These are phyloP conservation scores for Ferrisia virgata DNA, from an alignment of 2,888 invertebrate species.

Conservation along the genomic window DNA sequence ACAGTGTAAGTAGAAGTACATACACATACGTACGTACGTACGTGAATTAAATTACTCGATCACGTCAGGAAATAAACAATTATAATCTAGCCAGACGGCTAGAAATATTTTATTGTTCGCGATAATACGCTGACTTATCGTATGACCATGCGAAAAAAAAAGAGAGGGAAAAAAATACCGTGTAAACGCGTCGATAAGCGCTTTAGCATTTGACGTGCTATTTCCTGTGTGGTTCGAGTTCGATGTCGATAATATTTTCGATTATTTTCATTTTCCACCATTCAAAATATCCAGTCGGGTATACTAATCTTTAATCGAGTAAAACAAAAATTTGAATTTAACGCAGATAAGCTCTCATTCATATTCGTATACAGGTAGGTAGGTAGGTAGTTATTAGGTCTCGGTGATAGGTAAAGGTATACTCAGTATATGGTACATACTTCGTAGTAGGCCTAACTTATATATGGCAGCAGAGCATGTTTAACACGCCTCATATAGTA, in stretches of 20 bases:
- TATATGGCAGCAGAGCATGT: no score
- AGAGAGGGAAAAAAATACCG: neutral
- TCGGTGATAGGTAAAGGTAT: no score
- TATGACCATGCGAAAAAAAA: neutral
- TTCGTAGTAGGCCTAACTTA: no score
- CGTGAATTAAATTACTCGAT: slow-evolving; percentile 19
- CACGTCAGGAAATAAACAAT: slow-evolving; percentile 18
- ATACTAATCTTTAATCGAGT: neutral
- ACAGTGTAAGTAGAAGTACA: no score
- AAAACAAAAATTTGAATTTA: neutral
- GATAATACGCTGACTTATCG: neutral
- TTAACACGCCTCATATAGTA: neutral
- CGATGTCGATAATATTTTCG: neutral
- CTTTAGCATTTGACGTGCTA: neutral
- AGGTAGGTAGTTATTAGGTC: no score
- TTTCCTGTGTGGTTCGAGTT: neutral
- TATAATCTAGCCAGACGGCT: slow-evolving; percentile 9
- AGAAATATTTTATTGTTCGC: slow-evolving; percentile 20
- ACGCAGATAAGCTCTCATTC: neutral
- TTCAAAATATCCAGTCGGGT: neutral
- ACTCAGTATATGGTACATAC: no score
- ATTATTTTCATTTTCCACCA: neutral
- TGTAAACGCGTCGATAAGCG: neutral
- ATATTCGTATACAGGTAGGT: no score
- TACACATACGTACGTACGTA: no score